These are phyloP conservation scores for Ailuropoda melanoleuca DNA, from an alignment of 2,113 vertebrate species.

Conservation along the genomic window DNA sequence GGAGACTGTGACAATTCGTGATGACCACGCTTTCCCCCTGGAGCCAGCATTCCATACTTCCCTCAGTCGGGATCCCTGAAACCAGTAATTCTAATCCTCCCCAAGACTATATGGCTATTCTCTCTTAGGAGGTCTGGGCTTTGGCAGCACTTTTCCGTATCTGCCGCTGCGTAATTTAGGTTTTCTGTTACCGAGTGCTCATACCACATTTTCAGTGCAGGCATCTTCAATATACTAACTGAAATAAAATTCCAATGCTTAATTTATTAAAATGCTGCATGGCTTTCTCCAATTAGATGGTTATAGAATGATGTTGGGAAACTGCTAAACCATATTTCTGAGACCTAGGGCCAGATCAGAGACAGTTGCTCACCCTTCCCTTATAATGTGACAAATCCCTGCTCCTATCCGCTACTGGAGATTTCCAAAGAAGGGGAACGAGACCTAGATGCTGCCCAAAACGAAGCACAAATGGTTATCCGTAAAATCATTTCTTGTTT, in stretches of 20 bases:
- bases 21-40: not conserved
- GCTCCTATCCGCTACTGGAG: not conserved
- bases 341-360: not conserved
- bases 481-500: not conserved
- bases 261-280: not conserved
- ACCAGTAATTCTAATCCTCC: not conserved
- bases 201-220: not conserved
- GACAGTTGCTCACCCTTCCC: not conserved
- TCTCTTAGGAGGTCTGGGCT: not conserved
- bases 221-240: not conserved
- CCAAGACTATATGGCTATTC: not conserved
- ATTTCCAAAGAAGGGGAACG: not conserved
- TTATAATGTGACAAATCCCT: not conserved
- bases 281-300: not conserved
- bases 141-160: not conserved
- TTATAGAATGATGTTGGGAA: not conserved
- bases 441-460: not conserved
- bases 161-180: not conserved
- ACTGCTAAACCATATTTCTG: not conserved
- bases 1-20: not conserved
- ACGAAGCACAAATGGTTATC: not conserved
- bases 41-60: not conserved
- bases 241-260: not conserved
- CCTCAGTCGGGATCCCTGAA: not conserved
- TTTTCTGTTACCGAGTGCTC: not conserved